Evolutionary conservation across 64 coral and sea anemone species (phyloP), one percentile per base, ranked within the genome.

Genomic region (Anthopleura sola): DNA sequence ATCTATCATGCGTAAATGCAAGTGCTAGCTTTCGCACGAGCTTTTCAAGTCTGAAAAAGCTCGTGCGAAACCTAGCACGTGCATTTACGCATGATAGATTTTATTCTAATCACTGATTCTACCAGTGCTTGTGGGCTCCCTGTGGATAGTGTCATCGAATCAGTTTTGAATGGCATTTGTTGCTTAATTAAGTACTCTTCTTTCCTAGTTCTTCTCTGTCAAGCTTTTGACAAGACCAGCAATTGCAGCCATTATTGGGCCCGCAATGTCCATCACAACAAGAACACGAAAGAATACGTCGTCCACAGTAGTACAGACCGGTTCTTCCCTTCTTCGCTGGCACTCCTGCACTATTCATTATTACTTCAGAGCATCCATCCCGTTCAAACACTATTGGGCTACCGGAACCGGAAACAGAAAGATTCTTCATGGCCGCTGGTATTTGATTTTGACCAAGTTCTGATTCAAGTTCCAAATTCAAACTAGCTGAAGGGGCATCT

Each of bases 261-360:
- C 89, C 93, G 90, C 97, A 91, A 29, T 91, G 60, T 29, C 90
- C 93, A 86, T 99, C 91, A 82, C 92, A 96, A 68, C 90, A 96
- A 13, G 90, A 36, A 38, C 94, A 96, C 23, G 87, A 60, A 18
- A 96, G 85, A 84, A 92, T 87, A 21, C 68, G 54, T 48, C 90
- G 85, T 38, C 94, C 94, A 89, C 94, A 96, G 55, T 96, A 96
- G 78, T 92, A 96, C 32, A 87, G 91, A 20, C 94, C 94, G 18
- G 90, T 96, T 51, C 47, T 44, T 23, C 94, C 94, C 48, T 96
- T 96, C 71, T 92, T 90, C 39, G 94, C 87, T 37, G 94, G 83
- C 3, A 92, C 80, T 23, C 94, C 92, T 46, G 75, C 93, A 64
- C 90, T 75, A 46, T 92, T 95, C 1, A 92, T 55, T 66, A 82